Base-by-base conservation (phyloP, 2,797 vertebrate genomes). In the Aulostomus chinensis region DNA sequence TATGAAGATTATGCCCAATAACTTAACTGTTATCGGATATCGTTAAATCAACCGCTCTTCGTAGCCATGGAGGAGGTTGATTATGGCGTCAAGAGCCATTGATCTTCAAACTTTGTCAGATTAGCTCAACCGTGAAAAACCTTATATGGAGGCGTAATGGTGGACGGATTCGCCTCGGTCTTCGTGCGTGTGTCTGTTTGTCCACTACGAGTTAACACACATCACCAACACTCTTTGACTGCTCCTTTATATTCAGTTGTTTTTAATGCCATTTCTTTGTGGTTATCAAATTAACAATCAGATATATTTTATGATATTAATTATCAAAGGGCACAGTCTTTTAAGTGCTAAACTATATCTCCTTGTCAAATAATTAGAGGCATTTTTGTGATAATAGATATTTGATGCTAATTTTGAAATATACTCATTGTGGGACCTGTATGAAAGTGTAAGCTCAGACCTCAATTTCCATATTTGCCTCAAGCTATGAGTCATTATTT, bases 61-160 rank as follows among this genome's bases (percentile, higher is more conserved):
- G 21, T 9, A 20, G 28, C 6, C 9, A 30, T 16, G 32, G 55
- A 68, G 55, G 38, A 50, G 47, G 26, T 9, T 28, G 56, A 50
- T 60, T 70, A 22, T 56, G 41, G 54, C 39, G 68, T 52, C 51
- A 47, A 40, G 57, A 77, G 66, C 62, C 68, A 69, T 67, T 72
- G 83, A 81, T 87, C 73, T 76, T 59, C 73, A 34, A 88, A 88
- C 73, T 88, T 89, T 83, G 86, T 82, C 82, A 82, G 82, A 85
- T 84, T 81, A 83, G 86, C 83, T 86, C 79, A 81, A 75, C 76
- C 84, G 71, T 87, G 87, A 83, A 86, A 83, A 83, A 67, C 83
- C 82, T 80, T 81, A 83, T 78, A 73, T 78, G 71, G 80, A 81
- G 76, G 73, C 73, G 85, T 86, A 86, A 87, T 86, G 84, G 79